Conservation (phyloP, 2,113 vertebrate species). For the Atlantisia rogersi region DNA sequence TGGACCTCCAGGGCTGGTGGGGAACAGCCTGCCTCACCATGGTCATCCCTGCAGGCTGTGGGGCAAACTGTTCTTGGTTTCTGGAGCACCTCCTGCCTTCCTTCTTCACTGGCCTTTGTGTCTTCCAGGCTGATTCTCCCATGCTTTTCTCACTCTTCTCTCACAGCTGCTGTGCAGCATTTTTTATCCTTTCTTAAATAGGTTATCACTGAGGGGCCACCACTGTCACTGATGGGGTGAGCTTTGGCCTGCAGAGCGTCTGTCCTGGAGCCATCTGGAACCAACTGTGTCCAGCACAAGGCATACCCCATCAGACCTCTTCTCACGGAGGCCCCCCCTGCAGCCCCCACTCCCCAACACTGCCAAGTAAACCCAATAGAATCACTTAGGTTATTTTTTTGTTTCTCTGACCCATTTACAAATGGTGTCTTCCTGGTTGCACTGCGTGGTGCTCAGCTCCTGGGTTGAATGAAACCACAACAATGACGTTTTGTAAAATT, state of each 20-base stretch:
- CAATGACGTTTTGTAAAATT: neutral
- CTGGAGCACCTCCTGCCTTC: neutral
- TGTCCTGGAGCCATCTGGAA: neutral
- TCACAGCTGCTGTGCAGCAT: neutral
- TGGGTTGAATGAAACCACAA: too few species aligned
- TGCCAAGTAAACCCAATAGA: neutral
- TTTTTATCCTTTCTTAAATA: neutral
- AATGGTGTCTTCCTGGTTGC: neutral
- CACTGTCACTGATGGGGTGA: neutral
- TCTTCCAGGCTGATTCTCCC: neutral
- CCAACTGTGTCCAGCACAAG: accelerated
- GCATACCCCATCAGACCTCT: neutral
- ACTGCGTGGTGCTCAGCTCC: too few species aligned
- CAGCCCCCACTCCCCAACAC: accelerated
- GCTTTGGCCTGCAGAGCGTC: neutral
- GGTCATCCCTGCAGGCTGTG: neutral
- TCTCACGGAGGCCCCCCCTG: neutral
- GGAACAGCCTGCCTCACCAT: neutral
- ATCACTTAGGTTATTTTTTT: neutral
- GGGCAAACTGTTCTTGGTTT: accelerated
- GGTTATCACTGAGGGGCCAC: neutral
- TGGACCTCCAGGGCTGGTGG: neutral
- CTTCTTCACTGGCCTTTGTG: neutral
- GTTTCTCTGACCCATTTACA: neutral
- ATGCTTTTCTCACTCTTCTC: neutral